Evolutionary conservation across 1,140 invertebrate species (phyloP).

Genomic region (Eulimnadia texana): DNA sequence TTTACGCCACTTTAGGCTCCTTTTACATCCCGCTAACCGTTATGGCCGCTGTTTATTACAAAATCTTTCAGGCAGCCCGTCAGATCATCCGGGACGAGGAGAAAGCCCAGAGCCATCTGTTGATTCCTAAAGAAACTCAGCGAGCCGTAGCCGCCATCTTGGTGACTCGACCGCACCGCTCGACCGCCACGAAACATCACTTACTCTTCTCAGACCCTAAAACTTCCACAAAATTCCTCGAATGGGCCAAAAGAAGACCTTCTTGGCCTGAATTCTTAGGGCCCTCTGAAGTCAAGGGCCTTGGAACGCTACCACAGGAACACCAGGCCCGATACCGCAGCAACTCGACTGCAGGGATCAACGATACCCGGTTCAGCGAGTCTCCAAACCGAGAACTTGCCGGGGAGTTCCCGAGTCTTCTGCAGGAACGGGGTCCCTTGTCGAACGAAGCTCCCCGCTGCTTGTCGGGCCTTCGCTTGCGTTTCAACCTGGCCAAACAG

Average conservation of each 20-base stretch:
- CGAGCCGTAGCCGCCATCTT: not conserved
- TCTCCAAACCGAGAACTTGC: too few relatives aligned
- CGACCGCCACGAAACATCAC: too few relatives aligned
- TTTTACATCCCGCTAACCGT: conserved; percentile 79
- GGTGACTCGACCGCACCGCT: not conserved
- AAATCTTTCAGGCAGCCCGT: conserved; percentile 71
- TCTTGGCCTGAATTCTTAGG: not conserved
- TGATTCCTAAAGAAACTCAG: conserved; percentile 35
- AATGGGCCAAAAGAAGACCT: not conserved
- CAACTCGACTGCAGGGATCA: too few relatives aligned
- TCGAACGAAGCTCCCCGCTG: not conserved
- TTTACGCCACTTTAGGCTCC: conserved; percentile 75
- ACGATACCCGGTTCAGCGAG: too few relatives aligned
- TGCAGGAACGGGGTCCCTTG: too few relatives aligned
- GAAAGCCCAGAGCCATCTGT: conserved; percentile 64
- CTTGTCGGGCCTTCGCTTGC: conserved; percentile 26
- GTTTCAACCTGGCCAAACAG: conserved; percentile 71
- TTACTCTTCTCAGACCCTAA: too few relatives aligned
- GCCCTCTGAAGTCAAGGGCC: too few relatives aligned
- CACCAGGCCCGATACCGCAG: not conserved
- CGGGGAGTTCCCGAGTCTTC: too few relatives aligned
- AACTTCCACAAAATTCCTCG: too few relatives aligned
- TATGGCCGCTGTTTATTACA: conserved; percentile 80
- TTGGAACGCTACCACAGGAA: too few relatives aligned
- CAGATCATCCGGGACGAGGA: conserved; percentile 72